Base-by-base conservation (phyloP, 2,797 vertebrate genomes). In the Urophycis tenuis region DNA sequence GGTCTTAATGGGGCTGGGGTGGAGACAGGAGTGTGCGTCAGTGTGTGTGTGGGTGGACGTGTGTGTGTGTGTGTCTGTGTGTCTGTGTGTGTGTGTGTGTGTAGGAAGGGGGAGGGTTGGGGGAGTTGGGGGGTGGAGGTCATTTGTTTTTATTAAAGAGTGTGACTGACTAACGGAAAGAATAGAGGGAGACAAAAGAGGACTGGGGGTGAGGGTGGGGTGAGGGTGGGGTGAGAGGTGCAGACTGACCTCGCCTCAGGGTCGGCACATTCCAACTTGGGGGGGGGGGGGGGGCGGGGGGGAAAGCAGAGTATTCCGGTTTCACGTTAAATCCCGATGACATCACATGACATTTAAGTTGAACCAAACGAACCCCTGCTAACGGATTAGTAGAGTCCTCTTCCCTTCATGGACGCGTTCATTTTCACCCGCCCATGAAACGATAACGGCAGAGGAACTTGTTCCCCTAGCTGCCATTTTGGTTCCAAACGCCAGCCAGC, bases 121-220 rank as follows among this genome's bases (percentile, higher is more conserved):
- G 84, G 17, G 17, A 3, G 45, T 19, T 0, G n/a, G 60, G n/a
- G 60, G 60, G 4, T 64, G 53, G 60, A 67, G 89, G 79, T 86
- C 69, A 71, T 85, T 88, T 83, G 76, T 83, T 86, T 67, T 90
- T 90, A 91, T 91, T 90, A 91, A 87, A 91, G 87, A 89, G 89
- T 90, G 88, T 84, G 85, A 89, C 86, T 86, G 83, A 88, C 83
- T 88, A 79, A 82, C 72, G 81, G 84, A 81, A 81, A 73, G 77
- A 64, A 74, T 78, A 76, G 60, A 83, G 60, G 60, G 60, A 29
- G n/a, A 29, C 8, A 25, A 12, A 67, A 67, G 14, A 29, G 3
- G 1, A 9, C 12, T 74, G 67, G 53, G n/a, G 25, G 74, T 73
- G 15, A 34, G 30, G 14, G 75, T 69, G 53, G n/a, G 25, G 74